Conservation (phyloP, 1,140 invertebrate genomes). For the Papilio aristodemus region DNA sequence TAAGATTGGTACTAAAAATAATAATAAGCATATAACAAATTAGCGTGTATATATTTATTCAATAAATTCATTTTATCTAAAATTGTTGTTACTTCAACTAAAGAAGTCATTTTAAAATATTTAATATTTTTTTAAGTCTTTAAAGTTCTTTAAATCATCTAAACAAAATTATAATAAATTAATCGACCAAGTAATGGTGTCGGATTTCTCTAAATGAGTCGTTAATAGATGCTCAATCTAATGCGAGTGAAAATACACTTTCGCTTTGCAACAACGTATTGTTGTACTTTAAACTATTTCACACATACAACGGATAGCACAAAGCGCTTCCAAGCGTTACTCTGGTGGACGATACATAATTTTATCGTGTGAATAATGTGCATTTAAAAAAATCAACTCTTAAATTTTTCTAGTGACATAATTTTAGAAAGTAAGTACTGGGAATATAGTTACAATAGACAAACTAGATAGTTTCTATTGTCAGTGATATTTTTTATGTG, state of each 20-base stretch:
- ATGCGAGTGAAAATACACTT: slow-evolving; percentile 57
- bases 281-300: slow-evolving; percentile 36
- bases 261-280: slow-evolving; percentile 46
- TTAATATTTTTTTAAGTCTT: too few species aligned
- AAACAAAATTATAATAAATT: background rate
- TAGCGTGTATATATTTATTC: too few species aligned
- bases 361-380: slow-evolving; percentile 19
- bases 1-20: too few species aligned
- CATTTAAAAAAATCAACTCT: slow-evolving; percentile 8
- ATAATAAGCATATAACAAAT: too few species aligned
- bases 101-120: too few species aligned
- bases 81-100: too few species aligned
- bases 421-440: slow-evolving; percentile 19
- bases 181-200: slow-evolving; percentile 22
- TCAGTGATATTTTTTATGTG: background rate
- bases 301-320: slow-evolving; percentile 10
- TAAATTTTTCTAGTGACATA: background rate
- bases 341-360: background rate
- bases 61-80: too few species aligned
- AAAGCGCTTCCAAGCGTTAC: background rate
- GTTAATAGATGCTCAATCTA: slow-evolving; percentile 55
- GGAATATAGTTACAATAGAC: background rate
- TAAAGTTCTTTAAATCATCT: too few species aligned
- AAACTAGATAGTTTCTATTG: background rate
- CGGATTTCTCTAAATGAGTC: slow-evolving; percentile 53